Conservation (phyloP, 64 coral and sea anemone genomes). For the Astreopora myriophthalma region DNA sequence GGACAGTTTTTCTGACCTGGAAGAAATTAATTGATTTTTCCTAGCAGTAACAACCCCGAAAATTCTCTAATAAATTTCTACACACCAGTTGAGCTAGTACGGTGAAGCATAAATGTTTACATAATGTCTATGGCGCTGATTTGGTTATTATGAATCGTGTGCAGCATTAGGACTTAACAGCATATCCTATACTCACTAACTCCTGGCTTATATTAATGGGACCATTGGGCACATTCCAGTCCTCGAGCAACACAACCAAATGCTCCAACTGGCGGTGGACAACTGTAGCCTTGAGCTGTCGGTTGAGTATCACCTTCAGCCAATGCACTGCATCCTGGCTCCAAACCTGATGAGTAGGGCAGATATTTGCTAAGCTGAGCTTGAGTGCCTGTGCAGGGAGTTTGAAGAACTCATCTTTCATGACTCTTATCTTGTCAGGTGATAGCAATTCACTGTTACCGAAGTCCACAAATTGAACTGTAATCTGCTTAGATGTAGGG, state of each 20-base stretch:
- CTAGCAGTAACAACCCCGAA: no score
- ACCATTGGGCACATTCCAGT: conserved; percentile 37
- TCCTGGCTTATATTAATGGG: conserved; percentile 26
- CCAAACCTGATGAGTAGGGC: conserved; percentile 1
- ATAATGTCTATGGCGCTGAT: no score
- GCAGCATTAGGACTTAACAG: neutral
- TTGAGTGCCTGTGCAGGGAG: conserved; percentile 48
- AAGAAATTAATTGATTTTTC: no score
- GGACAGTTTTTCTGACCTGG: no score
- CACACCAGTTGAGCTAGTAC: no score
- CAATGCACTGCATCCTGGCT: conserved; percentile 36
- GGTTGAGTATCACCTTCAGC: conserved; percentile 25
- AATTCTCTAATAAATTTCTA: no score
- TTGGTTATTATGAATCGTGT: neutral
- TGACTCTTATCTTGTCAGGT: conserved; percentile 1
- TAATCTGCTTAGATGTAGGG: neutral
- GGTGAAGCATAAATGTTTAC: no score
- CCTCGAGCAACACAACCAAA: conserved; percentile 31
- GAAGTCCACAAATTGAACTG: conserved; percentile 58
- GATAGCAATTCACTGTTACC: conserved; percentile 38
- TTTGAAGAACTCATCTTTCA: conserved; percentile 14
- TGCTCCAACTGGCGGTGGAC: neutral
- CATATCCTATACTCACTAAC: conserved; percentile 15
- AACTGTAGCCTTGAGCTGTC: conserved; percentile 19
- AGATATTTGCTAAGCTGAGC: conserved; percentile 22